These are phyloP conservation scores for Labroides dimidiatus DNA, from an alignment of 2,797 vertebrate genomes.

Conservation along the genomic window DNA sequence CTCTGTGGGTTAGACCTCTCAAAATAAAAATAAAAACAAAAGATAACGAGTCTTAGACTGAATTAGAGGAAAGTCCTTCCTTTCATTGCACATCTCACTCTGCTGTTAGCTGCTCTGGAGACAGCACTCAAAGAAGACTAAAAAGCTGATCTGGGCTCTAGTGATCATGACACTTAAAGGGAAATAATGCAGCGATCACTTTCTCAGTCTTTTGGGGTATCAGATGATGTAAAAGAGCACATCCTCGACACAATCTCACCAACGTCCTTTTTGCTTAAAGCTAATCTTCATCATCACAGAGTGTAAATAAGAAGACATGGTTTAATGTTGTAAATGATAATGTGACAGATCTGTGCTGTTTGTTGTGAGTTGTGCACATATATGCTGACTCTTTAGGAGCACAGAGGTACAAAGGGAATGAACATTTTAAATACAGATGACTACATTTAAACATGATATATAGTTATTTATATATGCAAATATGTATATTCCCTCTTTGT, in stretches of 20 bases:
- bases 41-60: background rate
- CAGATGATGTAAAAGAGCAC: background rate
- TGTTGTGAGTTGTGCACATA: constrained; percentile 55
- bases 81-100: constrained; percentile 48
- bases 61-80: constrained; percentile 27
- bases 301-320: background rate
- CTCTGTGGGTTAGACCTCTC: constrained; percentile 13
- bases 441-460: constrained; percentile 69
- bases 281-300: constrained; percentile 17
- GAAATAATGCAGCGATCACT: too few relatives aligned
- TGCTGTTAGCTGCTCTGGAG: constrained; percentile 42
- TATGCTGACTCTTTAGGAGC: constrained; percentile 57
- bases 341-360: constrained; percentile 10
- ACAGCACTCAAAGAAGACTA: constrained; percentile 52
- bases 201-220: constrained; percentile 20
- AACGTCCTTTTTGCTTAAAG: constrained; percentile 21
- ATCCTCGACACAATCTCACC: constrained; percentile 9
- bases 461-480: constrained; percentile 59
- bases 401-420: constrained; percentile 43
- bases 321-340: constrained; percentile 22
- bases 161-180: background rate
- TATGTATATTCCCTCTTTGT: constrained; percentile 61
- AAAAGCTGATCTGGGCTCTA: background rate
- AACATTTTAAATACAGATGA: constrained; percentile 70
- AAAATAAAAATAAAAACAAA: constrained; percentile 13